phyloP scores from a whole-genome alignment of 2,888 invertebrate species.

The Lysandra bellargus region DNA sequence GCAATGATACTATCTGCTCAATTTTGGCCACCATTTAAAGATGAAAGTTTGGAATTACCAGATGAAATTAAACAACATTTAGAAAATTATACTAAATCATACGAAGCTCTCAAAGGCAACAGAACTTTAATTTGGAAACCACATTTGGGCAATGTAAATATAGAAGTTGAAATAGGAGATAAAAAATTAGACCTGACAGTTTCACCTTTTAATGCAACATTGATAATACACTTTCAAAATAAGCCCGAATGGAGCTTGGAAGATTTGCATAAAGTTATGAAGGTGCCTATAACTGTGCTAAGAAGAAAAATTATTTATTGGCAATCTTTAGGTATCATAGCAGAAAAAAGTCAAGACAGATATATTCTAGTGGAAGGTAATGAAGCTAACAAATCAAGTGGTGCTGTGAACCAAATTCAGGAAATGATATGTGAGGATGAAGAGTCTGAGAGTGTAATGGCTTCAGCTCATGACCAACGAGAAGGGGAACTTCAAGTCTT shows the following conservation, averaged over 20 bases:
- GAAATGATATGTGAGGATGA: constrained; percentile 92
- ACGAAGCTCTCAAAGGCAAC: constrained; percentile 94
- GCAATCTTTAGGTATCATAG: constrained; percentile 94
- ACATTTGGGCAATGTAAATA: constrained; percentile 93
- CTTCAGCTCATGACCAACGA: constrained; percentile 95
- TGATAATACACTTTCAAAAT: constrained; percentile 95
- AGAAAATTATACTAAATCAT: constrained; percentile 92
- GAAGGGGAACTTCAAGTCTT: constrained; percentile 96
- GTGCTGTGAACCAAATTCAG: constrained; percentile 75
- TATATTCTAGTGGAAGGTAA: constrained; percentile 86
- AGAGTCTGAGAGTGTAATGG: constrained; percentile 96
- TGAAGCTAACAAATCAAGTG: constrained; percentile 77
- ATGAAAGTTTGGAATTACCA: constrained; percentile 94
- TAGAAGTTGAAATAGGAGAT: constrained; percentile 93
- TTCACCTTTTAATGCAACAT: constrained; percentile 95
- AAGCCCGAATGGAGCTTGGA: constrained; percentile 92
- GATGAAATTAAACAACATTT: constrained; percentile 89
- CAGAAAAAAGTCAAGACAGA: constrained; percentile 87
- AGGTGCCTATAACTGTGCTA: constrained; percentile 91
- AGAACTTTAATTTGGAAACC: constrained; percentile 96
- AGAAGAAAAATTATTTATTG: constrained; percentile 94
- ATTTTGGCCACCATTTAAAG: constrained; percentile 98
- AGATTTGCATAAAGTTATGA: constrained; percentile 91
- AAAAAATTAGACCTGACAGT: constrained; percentile 90
- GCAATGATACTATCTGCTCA: constrained; percentile 98